Evolutionary conservation across 2,888 invertebrate species (phyloP), one percentile per base, ranked within the genome.

Genomic region (Chrysotoxum bicinctum): DNA sequence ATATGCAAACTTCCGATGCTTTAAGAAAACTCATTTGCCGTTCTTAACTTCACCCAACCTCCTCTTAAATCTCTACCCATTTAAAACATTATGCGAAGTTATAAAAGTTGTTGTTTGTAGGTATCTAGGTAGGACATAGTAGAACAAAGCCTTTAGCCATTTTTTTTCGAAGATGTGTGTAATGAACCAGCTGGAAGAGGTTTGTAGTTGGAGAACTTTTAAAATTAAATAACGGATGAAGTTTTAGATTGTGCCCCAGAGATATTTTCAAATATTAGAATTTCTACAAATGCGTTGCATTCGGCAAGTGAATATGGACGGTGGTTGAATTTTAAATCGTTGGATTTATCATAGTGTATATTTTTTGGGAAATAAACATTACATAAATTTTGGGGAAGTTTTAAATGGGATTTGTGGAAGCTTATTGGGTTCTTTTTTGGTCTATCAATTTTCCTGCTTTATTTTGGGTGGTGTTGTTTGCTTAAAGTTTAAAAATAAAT

Each of bases 221-320:
- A 35, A 66, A 79, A 79, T 83, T 74, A 45, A 79, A 69, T 78
- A 64, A 74, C 64, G 66, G 64, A 78, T 43, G 64, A 66, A 83
- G 70, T 83, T 79, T 79, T 70, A 69, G 70, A 83, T 70, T 79
- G 64, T 58, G 64, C 69, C 32, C 23, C 37, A 60, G 40, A 62
- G 60, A 62, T 74, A 30, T 60, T 73, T 73, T 43, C 10, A 62
- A 62, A 62, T 43, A 43, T 30, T 43, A 62, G 14, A 37, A 37
- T 40, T 37, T 58, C 16, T 21, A n/a, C 7, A 58, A 12, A 37
- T 21, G 23, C 21, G 21, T 19, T 37, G 6, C 0, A 16, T 9
- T 3, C 12, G 6, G 19, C 16, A 32, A 56, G 35, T 10, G 12
- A 56, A n/a, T 50, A n/a, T 14, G 23, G 2, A 0, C n/a, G 50